Base-by-base conservation (phyloP, 1,140 invertebrate genomes). In the Diachasmimorpha longicaudata region DNA sequence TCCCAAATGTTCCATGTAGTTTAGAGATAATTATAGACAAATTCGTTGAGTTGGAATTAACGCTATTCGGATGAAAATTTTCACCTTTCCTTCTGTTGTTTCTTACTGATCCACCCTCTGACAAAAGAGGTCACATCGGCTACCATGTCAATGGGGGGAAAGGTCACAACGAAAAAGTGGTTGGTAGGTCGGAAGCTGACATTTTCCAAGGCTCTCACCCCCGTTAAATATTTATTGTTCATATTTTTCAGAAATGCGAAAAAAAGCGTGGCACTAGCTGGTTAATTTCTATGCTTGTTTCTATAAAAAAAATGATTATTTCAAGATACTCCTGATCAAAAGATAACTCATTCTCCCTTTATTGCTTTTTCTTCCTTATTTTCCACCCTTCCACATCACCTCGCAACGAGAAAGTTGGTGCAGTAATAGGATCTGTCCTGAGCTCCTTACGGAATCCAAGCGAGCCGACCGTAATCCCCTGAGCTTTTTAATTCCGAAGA, bases 381-480 rank as follows among this genome's bases (percentile, higher is more conserved):
- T 42, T 16, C 66, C 16, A 8, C 66, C 8, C 36, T 9, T 14
- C 63, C 25, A 36, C 63, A 21, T 74, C 16, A 77, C 31, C 37
- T 13, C 21, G 37, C 48, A 72, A 71, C 75, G 74, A 72, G 76
- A 78, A 82, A 79, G 74, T 80, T 78, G 77, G 77, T 75, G 75
- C 75, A 69, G 80, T 83, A 83, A 81, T 80, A 79, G 77, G 79
- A 83, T 81, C 78, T 78, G 36, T 74, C 66, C n/a, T 70, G 75
- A 80, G 77, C 77, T 79, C 70, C 77, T 79, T 77, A 78, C 39
- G 77, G 78, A 83, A 83, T 81, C 79, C 77, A 79, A 80, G 58
- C 75, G 69, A 78, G 75, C 58, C 70, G 69, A 78, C 75, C 74
- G 68, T 81, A 81, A 81, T 81, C 80, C 78, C 68, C 52, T 52